Percentiles rank a stretch among this genome's conserved stretches.
Evolutionary conservation across 2,797 vertebrate genomes (phyloP).

Genomic region (Merluccius polli): DNA sequence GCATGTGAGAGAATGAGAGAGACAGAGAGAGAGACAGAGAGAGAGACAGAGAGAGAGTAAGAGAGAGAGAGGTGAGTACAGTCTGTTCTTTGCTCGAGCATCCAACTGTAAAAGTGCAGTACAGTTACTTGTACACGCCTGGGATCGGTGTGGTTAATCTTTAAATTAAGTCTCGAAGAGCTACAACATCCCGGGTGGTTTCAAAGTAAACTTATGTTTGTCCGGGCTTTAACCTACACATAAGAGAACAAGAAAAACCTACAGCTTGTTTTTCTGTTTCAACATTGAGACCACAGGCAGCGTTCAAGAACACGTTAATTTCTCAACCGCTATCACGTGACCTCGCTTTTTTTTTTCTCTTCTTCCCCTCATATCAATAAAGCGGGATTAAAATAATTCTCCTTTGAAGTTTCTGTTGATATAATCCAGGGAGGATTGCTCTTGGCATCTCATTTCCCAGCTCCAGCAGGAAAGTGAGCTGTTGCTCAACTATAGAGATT

Average conservation of each 20-base stretch:
- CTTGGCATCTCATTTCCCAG: constrained; percentile 53
- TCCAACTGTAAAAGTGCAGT: no score
- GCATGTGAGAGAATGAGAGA: no score
- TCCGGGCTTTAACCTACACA: no score
- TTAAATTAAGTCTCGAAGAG: no score
- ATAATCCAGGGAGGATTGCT: constrained; percentile 64
- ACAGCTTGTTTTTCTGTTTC: no score
- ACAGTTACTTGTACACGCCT: no score
- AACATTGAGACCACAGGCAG: neutral
- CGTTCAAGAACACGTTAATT: constrained; percentile 20
- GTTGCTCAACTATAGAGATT: neutral
- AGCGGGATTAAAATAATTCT: constrained; percentile 60
- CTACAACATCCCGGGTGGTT: no score
- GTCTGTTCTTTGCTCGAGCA: no score
- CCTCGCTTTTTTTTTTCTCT: neutral
- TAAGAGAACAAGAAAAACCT: no score
- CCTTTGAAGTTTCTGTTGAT: constrained; percentile 64
- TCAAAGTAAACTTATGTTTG: no score
- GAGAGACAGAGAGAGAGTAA: neutral
- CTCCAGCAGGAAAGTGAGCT: constrained; percentile 34
- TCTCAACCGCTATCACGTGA: constrained; percentile 1
- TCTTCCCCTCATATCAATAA: constrained; percentile 55
- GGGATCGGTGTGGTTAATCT: no score
- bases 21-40: no score
- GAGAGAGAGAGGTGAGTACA: neutral